These are phyloP conservation scores for Mizuhopecten yessoensis DNA, from an alignment of 1,140 invertebrate genomes.

Conservation along the genomic window DNA sequence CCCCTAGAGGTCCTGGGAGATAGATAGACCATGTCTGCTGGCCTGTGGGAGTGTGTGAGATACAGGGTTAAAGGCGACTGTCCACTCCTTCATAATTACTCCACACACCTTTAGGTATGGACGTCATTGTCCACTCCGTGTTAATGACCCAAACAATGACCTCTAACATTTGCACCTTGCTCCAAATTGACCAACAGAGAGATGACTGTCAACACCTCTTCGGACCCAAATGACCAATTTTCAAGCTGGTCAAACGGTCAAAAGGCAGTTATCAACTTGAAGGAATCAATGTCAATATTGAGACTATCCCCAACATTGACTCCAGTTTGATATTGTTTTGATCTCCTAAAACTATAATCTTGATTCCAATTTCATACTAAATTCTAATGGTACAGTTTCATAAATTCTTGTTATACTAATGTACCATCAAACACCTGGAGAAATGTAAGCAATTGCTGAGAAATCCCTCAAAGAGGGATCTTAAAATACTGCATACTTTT, in stretches of 20 bases:
- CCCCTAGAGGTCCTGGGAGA: neutral
- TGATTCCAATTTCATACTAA: too few relatives aligned
- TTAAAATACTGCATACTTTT: too few relatives aligned
- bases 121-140: neutral
- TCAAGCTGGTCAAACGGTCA: conserved; percentile 15
- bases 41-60: neutral
- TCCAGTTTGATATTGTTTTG: too few relatives aligned
- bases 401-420: too few relatives aligned
- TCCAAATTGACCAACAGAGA: neutral
- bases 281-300: neutral
- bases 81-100: neutral
- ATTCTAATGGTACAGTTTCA: too few relatives aligned
- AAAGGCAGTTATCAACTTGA: neutral
- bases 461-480: too few relatives aligned
- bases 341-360: too few relatives aligned
- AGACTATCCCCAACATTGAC: too few relatives aligned
- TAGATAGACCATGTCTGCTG: neutral
- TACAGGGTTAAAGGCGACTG: neutral
- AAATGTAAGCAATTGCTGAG: too few relatives aligned
- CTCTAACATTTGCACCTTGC: neutral
- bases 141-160: neutral
- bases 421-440: too few relatives aligned
- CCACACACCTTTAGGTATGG: neutral
- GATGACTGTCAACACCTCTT: neutral
- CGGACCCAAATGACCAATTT: neutral